A percentile compares a stretch with the other conserved stretches of the same genome.
These are phyloP conservation scores for Ellobius talpinus DNA, from an alignment of 2,113 vertebrate genomes.

Conservation along the genomic window DNA sequence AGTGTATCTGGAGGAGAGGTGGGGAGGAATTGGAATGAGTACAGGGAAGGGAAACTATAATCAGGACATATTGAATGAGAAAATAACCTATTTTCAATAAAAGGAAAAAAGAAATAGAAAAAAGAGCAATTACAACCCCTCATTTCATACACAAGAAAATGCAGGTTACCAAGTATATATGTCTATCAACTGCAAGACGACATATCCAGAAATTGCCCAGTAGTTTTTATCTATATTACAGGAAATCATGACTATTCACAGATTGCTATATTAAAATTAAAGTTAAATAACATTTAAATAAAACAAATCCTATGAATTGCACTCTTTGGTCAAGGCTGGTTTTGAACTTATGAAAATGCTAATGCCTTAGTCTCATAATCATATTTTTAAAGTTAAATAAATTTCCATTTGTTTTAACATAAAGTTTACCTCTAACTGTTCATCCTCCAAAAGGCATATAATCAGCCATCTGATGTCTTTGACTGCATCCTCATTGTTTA, in stretches of 20 bases:
- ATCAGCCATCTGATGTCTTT: slow-evolving; percentile 92
- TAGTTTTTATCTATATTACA: background rate
- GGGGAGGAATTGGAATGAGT: background rate
- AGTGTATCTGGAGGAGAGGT: background rate
- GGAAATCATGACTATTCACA: background rate
- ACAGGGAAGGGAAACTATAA: background rate
- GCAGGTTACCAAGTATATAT: background rate
- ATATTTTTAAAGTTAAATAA: slow-evolving; percentile 42
- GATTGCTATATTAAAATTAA: slow-evolving; percentile 1
- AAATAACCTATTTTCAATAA: background rate
- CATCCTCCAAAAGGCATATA: slow-evolving; percentile 94
- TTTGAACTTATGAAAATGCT: background rate
- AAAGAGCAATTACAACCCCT: background rate
- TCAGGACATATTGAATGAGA: background rate
- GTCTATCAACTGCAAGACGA: background rate
- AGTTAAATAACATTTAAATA: slow-evolving; percentile 32
- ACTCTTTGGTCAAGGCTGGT: background rate
- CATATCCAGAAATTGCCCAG: background rate
- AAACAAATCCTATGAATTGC: background rate
- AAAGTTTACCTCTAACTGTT: slow-evolving; percentile 94
- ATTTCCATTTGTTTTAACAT: slow-evolving; percentile 49
- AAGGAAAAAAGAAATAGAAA: background rate
- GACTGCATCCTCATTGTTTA: slow-evolving; percentile 92
- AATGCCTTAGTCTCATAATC: too few relatives aligned
- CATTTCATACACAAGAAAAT: background rate